A percentile compares a stretch with the other conserved stretches of the same genome.
Evolutionary conservation across 2,797 vertebrate genomes (phyloP).

Genomic region (Galago senegalensis): DNA sequence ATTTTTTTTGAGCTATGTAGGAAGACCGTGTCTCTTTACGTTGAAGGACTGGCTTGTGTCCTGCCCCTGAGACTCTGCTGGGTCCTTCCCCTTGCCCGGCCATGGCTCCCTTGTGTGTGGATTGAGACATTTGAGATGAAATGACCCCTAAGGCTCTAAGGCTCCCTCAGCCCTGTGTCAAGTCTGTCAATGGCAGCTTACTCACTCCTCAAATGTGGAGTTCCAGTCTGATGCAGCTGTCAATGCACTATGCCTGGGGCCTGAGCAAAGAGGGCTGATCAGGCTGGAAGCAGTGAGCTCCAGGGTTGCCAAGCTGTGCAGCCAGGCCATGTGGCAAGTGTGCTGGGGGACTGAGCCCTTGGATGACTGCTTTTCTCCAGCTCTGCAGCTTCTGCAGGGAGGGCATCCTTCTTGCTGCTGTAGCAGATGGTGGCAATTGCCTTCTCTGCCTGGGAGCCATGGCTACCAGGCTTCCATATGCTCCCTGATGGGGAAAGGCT

Average conservation of each 20-base stretch:
- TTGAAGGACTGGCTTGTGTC: not conserved
- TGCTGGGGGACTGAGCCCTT: not conserved
- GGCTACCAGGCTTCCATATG: not conserved
- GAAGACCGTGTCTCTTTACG: not conserved
- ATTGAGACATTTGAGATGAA: not conserved
- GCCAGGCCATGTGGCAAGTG: not conserved
- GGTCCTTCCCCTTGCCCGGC: not conserved
- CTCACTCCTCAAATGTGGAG: not conserved
- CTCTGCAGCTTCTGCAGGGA: not conserved
- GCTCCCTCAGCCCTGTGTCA: not conserved
- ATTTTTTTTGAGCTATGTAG: not conserved
- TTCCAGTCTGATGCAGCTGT: too few relatives aligned
- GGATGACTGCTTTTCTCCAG: not conserved
- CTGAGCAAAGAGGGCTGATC: not conserved
- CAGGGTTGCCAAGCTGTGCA: not conserved
- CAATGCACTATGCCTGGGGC: not conserved
- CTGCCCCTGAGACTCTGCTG: not conserved
- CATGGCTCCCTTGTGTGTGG: not conserved
- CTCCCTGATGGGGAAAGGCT: not conserved
- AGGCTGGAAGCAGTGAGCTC: fast-evolving
- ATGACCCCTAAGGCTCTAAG: too few relatives aligned
- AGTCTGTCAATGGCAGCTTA: fast-evolving
- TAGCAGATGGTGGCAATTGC: not conserved
- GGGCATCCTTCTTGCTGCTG: not conserved
- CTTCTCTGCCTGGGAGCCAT: not conserved